Evolutionary conservation across 2,888 invertebrate species (phyloP), one percentile per base, ranked within the genome.

Genomic region (Agrochola lychnidis): DNA sequence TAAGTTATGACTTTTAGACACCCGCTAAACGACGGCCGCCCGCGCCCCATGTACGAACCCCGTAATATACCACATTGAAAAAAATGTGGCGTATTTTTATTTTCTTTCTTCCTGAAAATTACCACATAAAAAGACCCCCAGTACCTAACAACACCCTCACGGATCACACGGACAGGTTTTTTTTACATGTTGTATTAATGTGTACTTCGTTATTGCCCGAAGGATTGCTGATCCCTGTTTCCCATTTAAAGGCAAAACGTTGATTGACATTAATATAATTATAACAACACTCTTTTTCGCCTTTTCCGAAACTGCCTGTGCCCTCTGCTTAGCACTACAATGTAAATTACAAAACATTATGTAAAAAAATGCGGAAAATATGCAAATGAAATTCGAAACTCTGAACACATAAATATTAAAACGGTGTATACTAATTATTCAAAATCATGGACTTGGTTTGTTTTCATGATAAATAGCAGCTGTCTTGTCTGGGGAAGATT

Each of bases 341-440:
- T 36, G 25, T 61, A 59, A 78, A 77, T 78, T 51, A 71, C 51
- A 22, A 61, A 45, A 45, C 36, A 66, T 73, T 48, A 66, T 73
- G 61, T 78, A 53, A 78, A 78, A 66, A 77, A 57, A 78, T 66
- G 45, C 61, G 53, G 61, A 30, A 73, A 73, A 69, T 75, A 79
- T 79, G 74, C 36, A 36, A 74, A 75, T 79, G 9, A 19, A 53
- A 69, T 79, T 69, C 75, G 48, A 57, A 74, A 75, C 64, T 42
- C 62, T 79, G 59, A 78, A 30, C 53, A 66, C 53, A 73, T 78
- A 57, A 78, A 74, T 64, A 69, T 66, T 73, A 51, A 56, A 75
- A 30, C 25, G 30, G 4, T 70, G 62, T 59, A 25, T 53, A 66
- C 36, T 75, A 67, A 79, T 79, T 75, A 75, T 79, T 79, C 79